Conservation (phyloP, 2,797 vertebrate genomes). For the Poecilia gillii region DNA sequence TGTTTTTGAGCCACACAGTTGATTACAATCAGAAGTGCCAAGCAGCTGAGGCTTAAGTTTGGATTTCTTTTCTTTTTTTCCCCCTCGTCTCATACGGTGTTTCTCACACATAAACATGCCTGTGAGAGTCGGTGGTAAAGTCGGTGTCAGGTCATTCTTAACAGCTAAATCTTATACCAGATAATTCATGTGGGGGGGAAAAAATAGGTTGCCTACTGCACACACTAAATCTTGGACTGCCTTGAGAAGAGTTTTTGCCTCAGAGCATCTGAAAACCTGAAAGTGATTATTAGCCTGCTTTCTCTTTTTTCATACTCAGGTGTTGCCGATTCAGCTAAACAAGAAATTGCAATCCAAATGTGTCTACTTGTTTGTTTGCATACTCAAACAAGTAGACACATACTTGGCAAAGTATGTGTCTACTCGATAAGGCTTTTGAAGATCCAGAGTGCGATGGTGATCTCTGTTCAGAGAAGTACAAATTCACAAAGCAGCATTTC, state of each 20-base stretch:
- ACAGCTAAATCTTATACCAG: not conserved
- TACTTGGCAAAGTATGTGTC: not conserved
- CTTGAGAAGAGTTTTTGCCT: not conserved
- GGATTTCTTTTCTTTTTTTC: not conserved
- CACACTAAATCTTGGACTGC: not conserved
- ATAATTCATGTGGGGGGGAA: not conserved
- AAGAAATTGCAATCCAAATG: slow-evolving; percentile 15
- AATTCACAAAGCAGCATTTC: slow-evolving; percentile 24
- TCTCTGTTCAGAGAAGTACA: slow-evolving; percentile 48
- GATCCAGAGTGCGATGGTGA: slow-evolving; percentile 29
- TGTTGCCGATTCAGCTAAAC: slow-evolving; percentile 42
- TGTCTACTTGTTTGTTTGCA: slow-evolving; percentile 18
- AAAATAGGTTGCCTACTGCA: not conserved
- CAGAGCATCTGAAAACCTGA: not conserved
- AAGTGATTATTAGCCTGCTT: not conserved
- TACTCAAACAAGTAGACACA: no score
- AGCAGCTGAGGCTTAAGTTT: not conserved
- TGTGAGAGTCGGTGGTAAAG: not conserved
- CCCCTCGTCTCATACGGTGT: not conserved
- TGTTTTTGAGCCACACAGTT: slow-evolving; percentile 1
- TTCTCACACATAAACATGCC: not conserved
- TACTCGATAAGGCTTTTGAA: slow-evolving; percentile 14
- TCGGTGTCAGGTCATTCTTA: not conserved
- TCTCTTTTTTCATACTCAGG: slow-evolving; percentile 29
- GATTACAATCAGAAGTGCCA: not conserved